Evolutionary conservation across 2,888 invertebrate species (phyloP), one percentile per base, ranked within the genome.

Genomic region (Labia minor): DNA sequence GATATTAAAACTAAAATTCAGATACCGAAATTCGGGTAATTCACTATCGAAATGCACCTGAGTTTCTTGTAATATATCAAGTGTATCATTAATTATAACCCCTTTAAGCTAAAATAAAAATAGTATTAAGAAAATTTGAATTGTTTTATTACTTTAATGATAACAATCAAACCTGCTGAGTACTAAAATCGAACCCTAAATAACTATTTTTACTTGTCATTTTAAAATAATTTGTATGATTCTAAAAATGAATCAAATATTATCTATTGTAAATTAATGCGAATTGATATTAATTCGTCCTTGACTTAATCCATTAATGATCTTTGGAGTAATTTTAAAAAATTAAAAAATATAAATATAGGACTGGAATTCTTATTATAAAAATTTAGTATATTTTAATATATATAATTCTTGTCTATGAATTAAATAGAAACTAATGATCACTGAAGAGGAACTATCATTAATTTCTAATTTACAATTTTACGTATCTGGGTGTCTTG

Each of bases 31-130:
- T 78, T 96, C 95, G n/a, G 95, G 94, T 19, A 97, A 80, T 76
- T 95, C 95, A 70, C 84, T 85, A 78, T 96, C 95, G 80, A 95
- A 97, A 72, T 90, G 89, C 0, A 97, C 93, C 70, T 86, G 84
- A 14, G 88, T 89, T 74, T 92, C 88, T 73, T 90, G 86, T 10
- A 90, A 78, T 16, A 92, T 82, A 72, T 85, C 79, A 73, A 92
- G 82, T 62, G 86, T 80, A 70, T 89, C 85, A 75, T 88, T 84
- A 10, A 95, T 83, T 8, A 93, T 88, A 20, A 92, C 83, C 14
- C 92, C 93, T 83, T 97, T 97, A 67, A 96, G 81, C 96, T 97
- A 77, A 70, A 86, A 83, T 66, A 69, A 67, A 19, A 61, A 37
- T 20, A 21, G 61, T 66, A 19, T 67, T 66, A 67, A 65, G 1